Conservation (phyloP, 2,113 vertebrate species). For the Catagonus wagneri region DNA sequence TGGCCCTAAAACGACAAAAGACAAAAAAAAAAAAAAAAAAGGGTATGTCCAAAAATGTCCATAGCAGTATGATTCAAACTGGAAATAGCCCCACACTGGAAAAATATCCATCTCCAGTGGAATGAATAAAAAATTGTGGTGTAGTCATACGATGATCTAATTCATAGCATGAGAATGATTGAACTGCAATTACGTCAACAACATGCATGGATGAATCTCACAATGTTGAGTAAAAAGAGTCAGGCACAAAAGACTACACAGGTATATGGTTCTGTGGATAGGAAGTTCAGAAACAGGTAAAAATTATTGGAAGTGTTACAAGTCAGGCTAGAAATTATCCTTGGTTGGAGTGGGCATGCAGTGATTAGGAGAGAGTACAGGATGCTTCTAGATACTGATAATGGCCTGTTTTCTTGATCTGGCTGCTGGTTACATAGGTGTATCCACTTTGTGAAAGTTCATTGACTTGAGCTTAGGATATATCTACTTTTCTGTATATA, state of each 20-base stretch:
- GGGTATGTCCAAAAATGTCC: neutral
- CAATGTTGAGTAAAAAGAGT: neutral
- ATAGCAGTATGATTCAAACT: neutral
- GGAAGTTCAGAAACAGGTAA: neutral
- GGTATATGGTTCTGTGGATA: neutral
- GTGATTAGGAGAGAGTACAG: neutral
- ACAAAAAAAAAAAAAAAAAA: too few species aligned
- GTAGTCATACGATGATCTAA: neutral
- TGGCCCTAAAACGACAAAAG: too few species aligned
- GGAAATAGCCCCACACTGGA: neutral
- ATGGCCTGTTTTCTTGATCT: neutral
- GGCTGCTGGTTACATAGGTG: neutral
- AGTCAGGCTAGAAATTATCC: neutral
- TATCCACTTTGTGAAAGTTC: neutral
- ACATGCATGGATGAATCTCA: neutral
- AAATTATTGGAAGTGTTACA: neutral
- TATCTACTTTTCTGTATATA: neutral
- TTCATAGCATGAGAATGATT: neutral
- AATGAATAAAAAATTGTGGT: neutral
- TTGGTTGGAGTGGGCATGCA: neutral
- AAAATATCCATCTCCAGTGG: neutral
- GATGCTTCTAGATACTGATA: neutral
- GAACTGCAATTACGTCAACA: neutral
- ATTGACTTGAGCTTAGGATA: neutral
- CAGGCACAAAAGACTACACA: neutral